phyloP scores from a whole-genome alignment of 2,888 invertebrate genomes.

The Hypsopygia costalis region DNA sequence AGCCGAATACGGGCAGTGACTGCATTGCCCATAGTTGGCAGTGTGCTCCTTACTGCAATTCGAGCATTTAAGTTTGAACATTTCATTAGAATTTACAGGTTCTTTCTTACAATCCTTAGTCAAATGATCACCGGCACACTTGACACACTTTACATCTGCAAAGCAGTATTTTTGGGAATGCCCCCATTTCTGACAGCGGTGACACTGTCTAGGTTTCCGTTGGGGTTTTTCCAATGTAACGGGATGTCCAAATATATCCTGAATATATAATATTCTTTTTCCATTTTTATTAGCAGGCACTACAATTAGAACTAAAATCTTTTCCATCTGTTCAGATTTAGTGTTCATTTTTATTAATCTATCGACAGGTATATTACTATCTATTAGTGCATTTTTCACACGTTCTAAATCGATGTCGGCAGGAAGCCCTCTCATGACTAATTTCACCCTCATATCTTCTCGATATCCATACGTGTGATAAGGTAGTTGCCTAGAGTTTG shows the following conservation, averaged over 20 bases:
- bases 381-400: slow-evolving; percentile 38
- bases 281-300: slow-evolving; percentile 40
- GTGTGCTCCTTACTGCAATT: slow-evolving; percentile 51
- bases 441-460: slow-evolving; percentile 44
- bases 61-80: slow-evolving; percentile 40
- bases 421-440: slow-evolving; percentile 50
- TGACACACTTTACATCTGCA: slow-evolving; percentile 49
- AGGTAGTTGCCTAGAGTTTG: slow-evolving; percentile 40
- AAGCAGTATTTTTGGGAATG: slow-evolving; percentile 58
- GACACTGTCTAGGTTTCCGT: slow-evolving; percentile 47
- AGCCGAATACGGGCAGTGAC: slow-evolving; percentile 29
- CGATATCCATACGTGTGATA: slow-evolving; percentile 55
- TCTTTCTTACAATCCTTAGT: slow-evolving; percentile 43
- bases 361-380: slow-evolving; percentile 40
- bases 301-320: slow-evolving; percentile 42
- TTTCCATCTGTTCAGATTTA: slow-evolving; percentile 25
- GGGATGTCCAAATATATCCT: slow-evolving; percentile 33
- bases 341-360: slow-evolving; percentile 50
- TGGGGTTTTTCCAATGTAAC: slow-evolving; percentile 48
- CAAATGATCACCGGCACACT: slow-evolving; percentile 55
- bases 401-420: slow-evolving; percentile 29
- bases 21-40: slow-evolving; percentile 46
- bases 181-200: slow-evolving; percentile 63
- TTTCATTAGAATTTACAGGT: slow-evolving; percentile 19
- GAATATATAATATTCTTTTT: slow-evolving; percentile 33